phyloP scores from a whole-genome alignment of 2,888 invertebrate species.

The Stenchaetothrips biformis region DNA sequence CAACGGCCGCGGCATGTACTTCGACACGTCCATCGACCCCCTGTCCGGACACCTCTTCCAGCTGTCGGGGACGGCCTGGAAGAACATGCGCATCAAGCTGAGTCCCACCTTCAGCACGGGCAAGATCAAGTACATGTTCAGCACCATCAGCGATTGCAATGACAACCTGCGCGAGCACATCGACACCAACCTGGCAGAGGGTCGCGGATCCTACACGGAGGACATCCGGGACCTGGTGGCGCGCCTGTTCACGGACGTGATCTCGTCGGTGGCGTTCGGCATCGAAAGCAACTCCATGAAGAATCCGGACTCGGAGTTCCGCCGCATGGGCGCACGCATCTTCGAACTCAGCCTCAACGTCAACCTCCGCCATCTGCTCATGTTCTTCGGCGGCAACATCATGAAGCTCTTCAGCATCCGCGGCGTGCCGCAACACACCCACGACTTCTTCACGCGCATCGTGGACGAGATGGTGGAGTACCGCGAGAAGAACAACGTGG shows the following conservation, averaged over 20 bases:
- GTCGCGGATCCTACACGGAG: slow-evolving; percentile 38
- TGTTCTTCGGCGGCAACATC: slow-evolving; percentile 36
- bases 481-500: slow-evolving; percentile 38
- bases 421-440: not conserved
- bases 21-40: slow-evolving; percentile 30
- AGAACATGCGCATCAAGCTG: slow-evolving; percentile 46
- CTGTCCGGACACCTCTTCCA: slow-evolving; percentile 33
- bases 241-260: slow-evolving; percentile 37
- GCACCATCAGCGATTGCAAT: slow-evolving; percentile 43
- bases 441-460: slow-evolving; percentile 3
- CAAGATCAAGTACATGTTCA: slow-evolving; percentile 50
- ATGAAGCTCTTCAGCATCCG: not conserved
- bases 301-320: slow-evolving; percentile 54
- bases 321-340: slow-evolving; percentile 42
- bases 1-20: slow-evolving; percentile 27
- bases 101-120: slow-evolving; percentile 50
- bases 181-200: slow-evolving; percentile 30
- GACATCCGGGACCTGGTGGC: slow-evolving; percentile 39
- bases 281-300: slow-evolving; percentile 57
- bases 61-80: slow-evolving; percentile 49
- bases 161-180: slow-evolving; percentile 39
- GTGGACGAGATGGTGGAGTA: slow-evolving; percentile 36
- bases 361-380: slow-evolving; percentile 37
- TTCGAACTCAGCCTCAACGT: slow-evolving; percentile 43
- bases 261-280: slow-evolving; percentile 41